These are phyloP conservation scores for Myotis vivesi DNA, from an alignment of 2,797 vertebrate genomes.

Conservation along the genomic window DNA sequence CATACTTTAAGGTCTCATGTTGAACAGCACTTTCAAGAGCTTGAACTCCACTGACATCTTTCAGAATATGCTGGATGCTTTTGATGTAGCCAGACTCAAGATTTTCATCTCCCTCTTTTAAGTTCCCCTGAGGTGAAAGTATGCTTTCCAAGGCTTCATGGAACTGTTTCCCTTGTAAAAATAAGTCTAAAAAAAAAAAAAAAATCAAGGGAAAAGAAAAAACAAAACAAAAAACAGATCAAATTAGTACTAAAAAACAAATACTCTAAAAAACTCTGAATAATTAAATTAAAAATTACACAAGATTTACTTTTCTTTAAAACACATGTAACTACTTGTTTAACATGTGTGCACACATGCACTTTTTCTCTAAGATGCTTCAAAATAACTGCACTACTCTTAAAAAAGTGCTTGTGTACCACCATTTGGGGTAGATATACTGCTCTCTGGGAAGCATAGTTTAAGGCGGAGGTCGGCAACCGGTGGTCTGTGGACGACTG, in stretches of 20 bases:
- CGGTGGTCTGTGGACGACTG: no score
- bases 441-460: not conserved
- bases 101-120: slow-evolving; percentile 61
- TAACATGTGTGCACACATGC: not conserved
- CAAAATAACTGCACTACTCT: not conserved
- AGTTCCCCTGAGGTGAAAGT: slow-evolving; percentile 79
- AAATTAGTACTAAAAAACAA: not conserved
- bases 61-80: slow-evolving; percentile 90
- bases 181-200: slow-evolving; percentile 83
- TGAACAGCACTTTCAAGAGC: slow-evolving; percentile 93
- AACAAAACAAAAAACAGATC: not conserved
- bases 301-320: not conserved
- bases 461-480: not conserved
- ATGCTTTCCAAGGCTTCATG: slow-evolving; percentile 90
- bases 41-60: slow-evolving; percentile 88
- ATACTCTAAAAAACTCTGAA: not conserved
- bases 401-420: not conserved
- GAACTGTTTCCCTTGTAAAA: slow-evolving; percentile 91
- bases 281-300: not conserved
- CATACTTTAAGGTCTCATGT: slow-evolving; percentile 89
- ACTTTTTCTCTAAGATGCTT: not conserved
- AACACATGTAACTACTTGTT: not conserved
- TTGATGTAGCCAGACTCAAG: slow-evolving; percentile 87
- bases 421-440: not conserved
- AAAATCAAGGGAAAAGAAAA: slow-evolving; percentile 70